Percentiles rank a stretch among this genome's conserved stretches.
Conservation (phyloP, 2,113 vertebrate genomes). For the Antechinus stuartii region DNA sequence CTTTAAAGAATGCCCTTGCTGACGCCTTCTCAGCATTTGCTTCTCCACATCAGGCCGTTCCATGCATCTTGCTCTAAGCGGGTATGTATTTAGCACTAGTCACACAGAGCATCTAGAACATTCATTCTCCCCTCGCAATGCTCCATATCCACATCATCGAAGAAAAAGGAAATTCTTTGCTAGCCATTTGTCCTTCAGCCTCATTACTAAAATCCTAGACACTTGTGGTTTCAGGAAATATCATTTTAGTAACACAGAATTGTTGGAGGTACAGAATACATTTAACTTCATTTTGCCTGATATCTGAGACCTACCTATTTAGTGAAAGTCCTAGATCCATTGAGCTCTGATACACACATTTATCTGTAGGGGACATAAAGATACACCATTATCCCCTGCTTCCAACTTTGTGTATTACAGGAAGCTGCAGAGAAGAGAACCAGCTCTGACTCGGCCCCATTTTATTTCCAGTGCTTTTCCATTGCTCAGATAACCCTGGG, state of each 20-base stretch:
- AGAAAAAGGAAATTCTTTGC: not conserved
- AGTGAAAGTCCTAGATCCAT: not conserved
- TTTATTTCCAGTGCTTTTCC: not conserved
- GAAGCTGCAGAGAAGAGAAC: not conserved
- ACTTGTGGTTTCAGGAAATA: not conserved
- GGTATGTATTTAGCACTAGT: not conserved
- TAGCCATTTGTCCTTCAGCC: not conserved
- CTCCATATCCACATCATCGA: not conserved
- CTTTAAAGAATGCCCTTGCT: slow-evolving; percentile 37
- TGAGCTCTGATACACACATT: not conserved
- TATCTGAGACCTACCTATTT: not conserved
- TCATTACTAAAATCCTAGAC: not conserved
- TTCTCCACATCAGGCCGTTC: slow-evolving; percentile 6
- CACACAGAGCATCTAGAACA: slow-evolving; percentile 15
- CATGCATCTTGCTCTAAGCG: slow-evolving; percentile 27
- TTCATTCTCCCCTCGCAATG: slow-evolving; percentile 20
- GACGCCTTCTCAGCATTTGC: slow-evolving; percentile 2
- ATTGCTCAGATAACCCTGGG: not conserved
- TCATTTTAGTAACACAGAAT: not conserved
- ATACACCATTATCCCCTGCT: not conserved
- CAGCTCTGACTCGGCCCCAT: not conserved
- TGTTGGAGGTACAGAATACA: not conserved
- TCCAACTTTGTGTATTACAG: not conserved
- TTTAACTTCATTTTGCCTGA: not conserved
- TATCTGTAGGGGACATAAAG: not conserved